Evolutionary conservation across 2,113 vertebrate species (phyloP).

Genomic region (Condylura cristata): DNA sequence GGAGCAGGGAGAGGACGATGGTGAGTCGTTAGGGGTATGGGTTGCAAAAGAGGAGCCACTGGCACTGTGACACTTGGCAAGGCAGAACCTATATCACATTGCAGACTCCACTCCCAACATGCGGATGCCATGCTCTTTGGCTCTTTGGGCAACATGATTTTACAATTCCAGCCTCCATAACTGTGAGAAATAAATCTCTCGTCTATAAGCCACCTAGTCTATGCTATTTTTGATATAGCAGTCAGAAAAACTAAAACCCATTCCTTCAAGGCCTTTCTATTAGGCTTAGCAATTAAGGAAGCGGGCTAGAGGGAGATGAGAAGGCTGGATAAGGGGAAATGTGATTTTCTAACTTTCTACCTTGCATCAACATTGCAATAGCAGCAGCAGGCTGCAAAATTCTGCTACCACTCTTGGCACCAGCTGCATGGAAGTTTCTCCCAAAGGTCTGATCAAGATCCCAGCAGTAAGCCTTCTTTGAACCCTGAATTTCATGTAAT

Average conservation of each 20-base stretch:
- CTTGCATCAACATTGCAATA: not conserved
- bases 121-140: not conserved
- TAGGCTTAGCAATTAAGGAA: not conserved
- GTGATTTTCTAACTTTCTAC: not conserved
- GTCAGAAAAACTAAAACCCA: not conserved
- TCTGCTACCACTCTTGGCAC: not conserved
- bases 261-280: not conserved
- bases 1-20: fast-evolving
- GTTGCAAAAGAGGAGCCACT: not conserved
- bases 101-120: not conserved
- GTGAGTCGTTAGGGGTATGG: too few relatives aligned
- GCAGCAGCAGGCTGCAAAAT: too few relatives aligned
- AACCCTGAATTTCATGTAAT: not conserved
- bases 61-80: too few relatives aligned
- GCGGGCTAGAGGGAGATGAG: too few relatives aligned
- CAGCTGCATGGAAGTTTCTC: not conserved
- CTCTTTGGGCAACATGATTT: not conserved
- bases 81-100: too few relatives aligned
- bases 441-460: not conserved
- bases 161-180: not conserved
- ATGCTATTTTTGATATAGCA: not conserved
- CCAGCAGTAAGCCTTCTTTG: not conserved
- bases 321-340: not conserved
- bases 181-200: not conserved
- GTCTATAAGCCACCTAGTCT: not conserved